Conservation (phyloP, 2,797 vertebrate species). For the Falco naumanni region DNA sequence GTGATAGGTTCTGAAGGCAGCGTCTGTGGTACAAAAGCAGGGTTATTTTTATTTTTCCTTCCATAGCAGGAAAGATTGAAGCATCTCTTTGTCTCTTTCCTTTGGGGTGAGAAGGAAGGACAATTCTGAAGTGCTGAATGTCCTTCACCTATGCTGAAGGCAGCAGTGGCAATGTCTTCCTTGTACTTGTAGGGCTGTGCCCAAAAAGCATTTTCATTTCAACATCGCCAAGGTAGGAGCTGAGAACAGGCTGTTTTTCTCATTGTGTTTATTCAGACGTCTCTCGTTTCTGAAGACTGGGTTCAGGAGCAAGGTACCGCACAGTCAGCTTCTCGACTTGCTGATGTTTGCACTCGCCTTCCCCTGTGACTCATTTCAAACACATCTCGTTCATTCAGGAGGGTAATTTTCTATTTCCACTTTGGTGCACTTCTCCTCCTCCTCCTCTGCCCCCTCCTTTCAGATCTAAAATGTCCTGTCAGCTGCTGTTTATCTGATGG, state of each 20-base stretch:
- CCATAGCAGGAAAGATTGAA: not conserved
- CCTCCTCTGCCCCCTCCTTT: slow-evolving; percentile 42
- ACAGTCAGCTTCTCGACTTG: slow-evolving; percentile 62
- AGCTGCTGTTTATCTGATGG: slow-evolving; percentile 72
- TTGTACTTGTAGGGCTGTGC: rapidly evolving
- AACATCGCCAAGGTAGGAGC: not conserved
- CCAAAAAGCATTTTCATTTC: not conserved
- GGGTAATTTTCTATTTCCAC: slow-evolving; percentile 76
- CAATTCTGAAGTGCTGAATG: not conserved
- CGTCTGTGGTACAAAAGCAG: not conserved
- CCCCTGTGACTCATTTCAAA: slow-evolving; percentile 74
- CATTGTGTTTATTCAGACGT: slow-evolving; percentile 48
- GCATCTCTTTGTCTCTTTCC: not conserved
- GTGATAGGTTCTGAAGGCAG: not conserved
- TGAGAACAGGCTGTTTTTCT: slow-evolving; percentile 15
- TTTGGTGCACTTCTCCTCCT: slow-evolving; percentile 64
- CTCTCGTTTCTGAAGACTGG: slow-evolving; percentile 35
- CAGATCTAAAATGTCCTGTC: slow-evolving; percentile 68
- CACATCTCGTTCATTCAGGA: slow-evolving; percentile 64
- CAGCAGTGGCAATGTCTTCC: not conserved
- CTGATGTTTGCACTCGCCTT: slow-evolving; percentile 73
- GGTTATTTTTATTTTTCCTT: not conserved
- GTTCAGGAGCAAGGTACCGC: slow-evolving; percentile 43
- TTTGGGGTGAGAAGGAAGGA: not conserved
- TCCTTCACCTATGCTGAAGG: not conserved